These are phyloP conservation scores for Hydrolagus colliei DNA, from an alignment of 2,797 vertebrate genomes.

Conservation along the genomic window DNA sequence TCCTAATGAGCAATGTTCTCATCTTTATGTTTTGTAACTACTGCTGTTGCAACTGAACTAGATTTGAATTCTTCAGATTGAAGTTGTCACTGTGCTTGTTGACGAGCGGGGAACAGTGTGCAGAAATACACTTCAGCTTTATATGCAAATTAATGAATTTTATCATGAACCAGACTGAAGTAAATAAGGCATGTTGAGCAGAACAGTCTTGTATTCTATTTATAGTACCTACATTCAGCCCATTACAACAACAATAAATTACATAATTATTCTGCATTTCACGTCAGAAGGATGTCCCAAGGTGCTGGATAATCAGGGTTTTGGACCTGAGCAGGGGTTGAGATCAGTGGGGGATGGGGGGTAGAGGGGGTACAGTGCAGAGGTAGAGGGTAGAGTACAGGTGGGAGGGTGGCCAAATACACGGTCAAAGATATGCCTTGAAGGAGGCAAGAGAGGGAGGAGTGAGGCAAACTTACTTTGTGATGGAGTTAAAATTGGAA, in stretches of 20 bases:
- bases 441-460: too few species aligned
- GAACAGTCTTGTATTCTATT: background rate
- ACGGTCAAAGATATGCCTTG: too few species aligned
- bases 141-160: background rate
- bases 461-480: too few species aligned
- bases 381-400: too few species aligned
- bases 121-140: background rate
- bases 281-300: background rate
- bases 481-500: too few species aligned
- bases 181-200: background rate
- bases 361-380: too few species aligned
- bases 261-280: background rate
- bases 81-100: background rate
- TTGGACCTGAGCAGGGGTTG: too few species aligned
- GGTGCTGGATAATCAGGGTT: too few species aligned
- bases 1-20: background rate
- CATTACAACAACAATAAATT: background rate
- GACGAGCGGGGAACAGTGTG: background rate
- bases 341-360: too few species aligned
- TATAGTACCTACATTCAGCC: background rate
- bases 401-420: too few species aligned
- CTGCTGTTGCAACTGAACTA: background rate
- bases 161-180: background rate
- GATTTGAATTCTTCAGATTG: background rate
- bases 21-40: background rate